Evolutionary conservation across 2,113 vertebrate genomes (phyloP), one percentile per base, ranked within the genome.

Genomic region (Semnornis frantzii): DNA sequence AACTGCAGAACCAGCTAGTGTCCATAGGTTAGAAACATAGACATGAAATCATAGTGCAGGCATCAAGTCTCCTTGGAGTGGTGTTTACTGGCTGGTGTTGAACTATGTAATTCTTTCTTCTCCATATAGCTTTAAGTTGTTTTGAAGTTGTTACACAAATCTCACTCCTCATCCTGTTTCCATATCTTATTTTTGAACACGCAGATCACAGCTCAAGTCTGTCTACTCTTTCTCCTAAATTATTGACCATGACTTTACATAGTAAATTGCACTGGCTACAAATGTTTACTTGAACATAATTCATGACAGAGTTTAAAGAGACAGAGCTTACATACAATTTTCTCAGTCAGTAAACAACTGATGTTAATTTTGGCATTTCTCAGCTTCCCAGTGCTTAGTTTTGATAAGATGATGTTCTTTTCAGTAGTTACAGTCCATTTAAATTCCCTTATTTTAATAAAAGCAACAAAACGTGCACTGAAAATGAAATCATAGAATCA

Each of bases 211-310:
- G 74, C 81, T 76, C 23, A 82, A 79, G 71, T 92, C 84, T 96
- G 81, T 73, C 89, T 96, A 33, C 78, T 37, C 91, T 93, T 96
- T 94, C 89, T 95, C 91, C 82, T 94, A 87, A 93, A 93, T 95
- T 95, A 92, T 91, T 95, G 94, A 94, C 92, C 87, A 12, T 89
- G 92, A 91, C 91, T 96, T 95, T 93, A 93, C 91, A 93, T 87
- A 82, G 93, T 92, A 91, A 96, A 91, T 95, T 94, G 81, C 66
- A 63, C 71, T 87, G 82, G 95, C 74, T 95, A 89, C 82, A 93
- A 92, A 85, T 92, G 85, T 94, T 95, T 93, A 82, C 92, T 94
- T 89, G 79, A 96, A 93, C 82, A 80, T 91, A 96, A 94, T 96
- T 96, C 87, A 91, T 91, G 84, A 72, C 57, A 71, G 68, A 89